Evolutionary conservation across 2,113 vertebrate genomes (phyloP).

Genomic region (Gallinago undulata): DNA sequence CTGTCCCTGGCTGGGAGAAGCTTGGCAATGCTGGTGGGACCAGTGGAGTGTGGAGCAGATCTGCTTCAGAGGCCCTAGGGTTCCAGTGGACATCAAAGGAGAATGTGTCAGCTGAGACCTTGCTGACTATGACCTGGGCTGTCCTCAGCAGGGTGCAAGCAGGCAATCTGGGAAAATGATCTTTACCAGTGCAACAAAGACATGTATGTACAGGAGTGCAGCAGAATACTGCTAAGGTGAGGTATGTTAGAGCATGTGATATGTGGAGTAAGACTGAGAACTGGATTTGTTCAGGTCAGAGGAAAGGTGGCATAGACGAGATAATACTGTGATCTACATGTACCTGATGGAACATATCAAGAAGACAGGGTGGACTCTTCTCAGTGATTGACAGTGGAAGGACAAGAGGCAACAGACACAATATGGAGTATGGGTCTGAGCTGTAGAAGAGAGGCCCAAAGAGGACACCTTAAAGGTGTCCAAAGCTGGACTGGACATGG

Average conservation of each 20-base stretch:
- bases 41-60: background rate
- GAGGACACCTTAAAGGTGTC: background rate
- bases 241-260: background rate
- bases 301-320: background rate
- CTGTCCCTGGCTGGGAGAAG: background rate
- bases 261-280: background rate
- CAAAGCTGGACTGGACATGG: fast-evolving
- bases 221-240: background rate
- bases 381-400: background rate
- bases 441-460: background rate
- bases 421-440: background rate
- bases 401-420: background rate
- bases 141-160: background rate
- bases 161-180: background rate
- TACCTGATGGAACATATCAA: background rate
- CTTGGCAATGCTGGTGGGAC: background rate
- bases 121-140: background rate
- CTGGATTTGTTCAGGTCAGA: background rate
- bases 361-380: background rate
- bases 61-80: background rate
- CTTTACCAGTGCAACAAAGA: background rate
- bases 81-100: background rate
- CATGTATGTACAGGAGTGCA: background rate
- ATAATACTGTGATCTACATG: background rate
- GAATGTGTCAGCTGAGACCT: background rate